These are phyloP conservation scores for Tachuris rubrigastra DNA, from an alignment of 2,113 vertebrate species.

Conservation along the genomic window DNA sequence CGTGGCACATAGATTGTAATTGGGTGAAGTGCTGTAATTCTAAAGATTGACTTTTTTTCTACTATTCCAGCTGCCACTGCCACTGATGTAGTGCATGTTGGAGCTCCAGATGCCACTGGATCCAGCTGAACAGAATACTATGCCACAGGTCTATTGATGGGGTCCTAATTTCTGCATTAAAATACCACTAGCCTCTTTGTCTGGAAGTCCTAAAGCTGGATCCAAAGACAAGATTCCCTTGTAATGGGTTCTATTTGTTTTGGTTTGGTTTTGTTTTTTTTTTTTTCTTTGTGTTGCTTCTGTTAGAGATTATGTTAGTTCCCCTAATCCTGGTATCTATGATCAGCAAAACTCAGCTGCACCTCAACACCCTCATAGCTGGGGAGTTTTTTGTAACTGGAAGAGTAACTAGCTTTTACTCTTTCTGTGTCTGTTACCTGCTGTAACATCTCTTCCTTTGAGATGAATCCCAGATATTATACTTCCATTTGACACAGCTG, in stretches of 20 bases:
- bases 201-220: not conserved
- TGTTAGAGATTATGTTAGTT: not conserved
- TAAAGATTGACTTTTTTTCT: not conserved
- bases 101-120: not conserved
- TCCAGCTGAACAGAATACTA: not conserved
- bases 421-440: not conserved
- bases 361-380: not conserved
- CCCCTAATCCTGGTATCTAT: not conserved
- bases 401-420: not conserved
- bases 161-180: not conserved
- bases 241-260: not conserved
- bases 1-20: not conserved
- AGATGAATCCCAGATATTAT: not conserved
- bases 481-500: not conserved
- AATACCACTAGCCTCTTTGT: not conserved
- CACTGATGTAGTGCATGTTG: not conserved
- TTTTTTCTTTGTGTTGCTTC: not conserved
- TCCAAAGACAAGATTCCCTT: not conserved
- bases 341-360: fast-evolving
- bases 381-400: not conserved
- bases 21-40: not conserved
- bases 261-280: no score
- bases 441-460: not conserved
- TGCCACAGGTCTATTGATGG: not conserved
- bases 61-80: not conserved